phyloP scores from a whole-genome alignment of 2,797 vertebrate species.

The Phoeniculus purpureus region DNA sequence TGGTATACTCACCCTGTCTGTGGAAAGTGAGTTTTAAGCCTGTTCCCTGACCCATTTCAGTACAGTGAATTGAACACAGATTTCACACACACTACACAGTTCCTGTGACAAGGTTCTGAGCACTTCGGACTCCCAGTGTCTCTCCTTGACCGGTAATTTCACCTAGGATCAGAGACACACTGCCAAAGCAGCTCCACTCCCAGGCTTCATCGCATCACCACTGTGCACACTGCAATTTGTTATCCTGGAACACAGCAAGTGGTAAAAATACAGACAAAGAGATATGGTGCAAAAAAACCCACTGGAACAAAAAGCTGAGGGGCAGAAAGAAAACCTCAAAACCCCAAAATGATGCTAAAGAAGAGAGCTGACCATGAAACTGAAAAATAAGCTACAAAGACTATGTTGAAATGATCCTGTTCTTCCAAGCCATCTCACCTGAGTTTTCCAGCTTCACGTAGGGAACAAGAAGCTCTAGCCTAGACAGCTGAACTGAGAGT shows the following conservation, averaged over 20 bases:
- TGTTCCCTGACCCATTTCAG: neutral
- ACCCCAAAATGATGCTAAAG: neutral
- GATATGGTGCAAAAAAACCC: neutral
- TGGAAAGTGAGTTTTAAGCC: neutral
- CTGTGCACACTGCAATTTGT: rapidly evolving
- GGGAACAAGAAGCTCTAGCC: neutral
- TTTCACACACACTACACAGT: neutral
- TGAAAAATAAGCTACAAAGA: neutral
- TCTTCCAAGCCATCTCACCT: neutral
- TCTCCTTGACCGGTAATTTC: neutral
- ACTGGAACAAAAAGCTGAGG: neutral
- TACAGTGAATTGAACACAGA: neutral
- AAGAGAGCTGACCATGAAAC: neutral
- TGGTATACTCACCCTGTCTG: neutral
- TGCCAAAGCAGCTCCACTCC: neutral
- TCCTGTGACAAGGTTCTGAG: neutral
- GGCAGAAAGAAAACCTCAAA: neutral
- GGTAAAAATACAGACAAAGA: neutral
- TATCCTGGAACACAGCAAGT: neutral
- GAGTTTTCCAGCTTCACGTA: neutral
- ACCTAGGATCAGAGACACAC: neutral
- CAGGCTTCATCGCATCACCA: neutral
- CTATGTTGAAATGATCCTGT: neutral
- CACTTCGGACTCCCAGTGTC: neutral
- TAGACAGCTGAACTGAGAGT: neutral